Evolutionary conservation across 1,140 invertebrate genomes (phyloP).

Genomic region (Penaeus japonicus): DNA sequence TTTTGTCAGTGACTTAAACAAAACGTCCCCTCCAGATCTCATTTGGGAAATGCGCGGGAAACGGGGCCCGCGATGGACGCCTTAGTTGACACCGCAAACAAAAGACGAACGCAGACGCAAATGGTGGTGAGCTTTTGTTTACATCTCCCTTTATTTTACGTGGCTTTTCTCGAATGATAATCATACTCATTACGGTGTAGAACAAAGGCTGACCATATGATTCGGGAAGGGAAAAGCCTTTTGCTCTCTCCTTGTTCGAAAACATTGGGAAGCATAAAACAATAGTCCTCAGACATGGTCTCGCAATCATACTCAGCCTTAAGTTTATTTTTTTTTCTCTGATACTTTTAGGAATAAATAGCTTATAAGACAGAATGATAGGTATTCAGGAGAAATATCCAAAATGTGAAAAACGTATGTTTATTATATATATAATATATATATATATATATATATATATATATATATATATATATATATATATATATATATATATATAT

Average conservation of each 20-base stretch:
- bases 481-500: slow-evolving; percentile 10
- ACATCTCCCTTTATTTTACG: slow-evolving; percentile 46
- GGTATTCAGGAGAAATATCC: no score
- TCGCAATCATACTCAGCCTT: background rate
- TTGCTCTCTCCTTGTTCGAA: background rate
- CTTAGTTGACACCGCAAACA: slow-evolving; percentile 46
- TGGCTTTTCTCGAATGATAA: slow-evolving; percentile 52
- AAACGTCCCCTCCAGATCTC: slow-evolving; percentile 41
- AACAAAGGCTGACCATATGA: slow-evolving; percentile 51
- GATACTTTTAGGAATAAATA: no score
- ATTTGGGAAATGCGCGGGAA: slow-evolving; percentile 43
- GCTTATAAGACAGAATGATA: no score
- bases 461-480: background rate
- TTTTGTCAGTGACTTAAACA: background rate
- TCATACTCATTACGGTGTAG: slow-evolving; percentile 45
- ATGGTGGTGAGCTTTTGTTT: slow-evolving; percentile 50
- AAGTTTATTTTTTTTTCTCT: background rate
- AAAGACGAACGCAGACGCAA: slow-evolving; percentile 51
- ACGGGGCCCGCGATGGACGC: slow-evolving; percentile 28
- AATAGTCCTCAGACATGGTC: slow-evolving; percentile 19
- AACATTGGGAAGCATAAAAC: slow-evolving; percentile 17
- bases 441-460: background rate
- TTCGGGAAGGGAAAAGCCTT: slow-evolving; percentile 8
- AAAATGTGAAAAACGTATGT: no score
- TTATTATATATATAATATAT: background rate